Percentiles rank a stretch among this genome's conserved stretches.
phyloP scores from a whole-genome alignment of 2,113 vertebrate species.

The Caloenas nicobarica region DNA sequence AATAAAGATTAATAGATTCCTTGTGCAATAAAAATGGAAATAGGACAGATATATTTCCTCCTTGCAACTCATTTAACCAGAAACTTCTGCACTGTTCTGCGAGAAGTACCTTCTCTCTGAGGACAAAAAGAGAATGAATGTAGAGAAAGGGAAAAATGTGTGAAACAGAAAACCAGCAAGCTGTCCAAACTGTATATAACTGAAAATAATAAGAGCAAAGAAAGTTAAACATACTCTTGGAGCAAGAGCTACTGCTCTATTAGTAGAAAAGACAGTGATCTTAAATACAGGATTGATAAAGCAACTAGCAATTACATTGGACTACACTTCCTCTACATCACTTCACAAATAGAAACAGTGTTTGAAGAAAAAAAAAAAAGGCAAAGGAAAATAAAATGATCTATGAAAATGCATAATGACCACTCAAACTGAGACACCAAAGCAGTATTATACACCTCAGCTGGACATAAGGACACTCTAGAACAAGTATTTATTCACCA shows the following conservation, averaged over 20 bases:
- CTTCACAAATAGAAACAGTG: neutral
- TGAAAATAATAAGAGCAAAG: neutral
- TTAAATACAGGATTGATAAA: neutral
- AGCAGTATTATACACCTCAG: neutral
- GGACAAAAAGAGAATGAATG: neutral
- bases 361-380: neutral
- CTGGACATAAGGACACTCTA: neutral
- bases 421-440: neutral
- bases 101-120: neutral
- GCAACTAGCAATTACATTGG: neutral
- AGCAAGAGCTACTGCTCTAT: neutral
- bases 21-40: slow-evolving; percentile 44
- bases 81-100: neutral
- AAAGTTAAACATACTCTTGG: neutral
- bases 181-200: neutral
- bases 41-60: neutral
- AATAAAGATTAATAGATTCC: slow-evolving; percentile 25
- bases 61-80: neutral
- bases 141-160: neutral
- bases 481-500: neutral
- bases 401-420: neutral
- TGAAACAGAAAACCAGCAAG: neutral
- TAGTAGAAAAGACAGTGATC: neutral
- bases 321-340: neutral
- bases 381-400: neutral